Base-by-base conservation (phyloP, 2,888 invertebrate genomes). In the Auanema sp. region DNA sequence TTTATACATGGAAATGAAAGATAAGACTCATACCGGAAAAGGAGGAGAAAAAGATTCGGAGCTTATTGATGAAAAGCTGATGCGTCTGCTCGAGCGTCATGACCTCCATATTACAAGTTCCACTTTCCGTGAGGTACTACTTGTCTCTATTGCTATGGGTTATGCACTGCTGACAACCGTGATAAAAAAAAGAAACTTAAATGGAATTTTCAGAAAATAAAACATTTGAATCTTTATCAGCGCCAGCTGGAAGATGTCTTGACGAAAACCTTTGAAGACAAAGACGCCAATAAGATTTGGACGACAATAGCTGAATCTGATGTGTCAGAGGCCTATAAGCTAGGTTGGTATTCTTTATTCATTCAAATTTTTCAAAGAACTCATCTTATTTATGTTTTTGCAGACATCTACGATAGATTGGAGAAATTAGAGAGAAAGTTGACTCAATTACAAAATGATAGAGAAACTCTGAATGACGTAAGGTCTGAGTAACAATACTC, bases 91-190 rank as follows among this genome's bases (percentile, higher is more conserved):
- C 14, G 74, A 79, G 49, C 70, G 76, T 44, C 78, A 76, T 67
- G 79, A 76, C 1, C 58, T 80, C 8, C 72, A 73, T 12, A 70
- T 72, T 11, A 66, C 77, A 10, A 63, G 79, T 23, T 69, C 72
- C 23, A 78, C 80, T 1, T 80, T 80, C 60, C 69, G 75, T 60
- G 78, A 77, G 72, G 80, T 80, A 55, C 16, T 4, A 33, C 3
- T 33, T 3, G 8, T 5, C 33, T 33, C 33, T 5, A 33, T 33
- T 33, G 33, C 33, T 33, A 33, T n/a, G 18, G 14, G 23, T 21
- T 43, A n/a, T n/a, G n/a, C 18, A 47, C 8, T 16, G 47, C 14
- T 43, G 8, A 18, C 47, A 47, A 47, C 21, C 6, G 5, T 47
- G 2, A 47, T 47, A 18, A 18, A 11, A 8, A 16, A 8, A 11